Base-by-base conservation (phyloP, 2,888 invertebrate genomes). In the Rhaphigaster nebulosa region DNA sequence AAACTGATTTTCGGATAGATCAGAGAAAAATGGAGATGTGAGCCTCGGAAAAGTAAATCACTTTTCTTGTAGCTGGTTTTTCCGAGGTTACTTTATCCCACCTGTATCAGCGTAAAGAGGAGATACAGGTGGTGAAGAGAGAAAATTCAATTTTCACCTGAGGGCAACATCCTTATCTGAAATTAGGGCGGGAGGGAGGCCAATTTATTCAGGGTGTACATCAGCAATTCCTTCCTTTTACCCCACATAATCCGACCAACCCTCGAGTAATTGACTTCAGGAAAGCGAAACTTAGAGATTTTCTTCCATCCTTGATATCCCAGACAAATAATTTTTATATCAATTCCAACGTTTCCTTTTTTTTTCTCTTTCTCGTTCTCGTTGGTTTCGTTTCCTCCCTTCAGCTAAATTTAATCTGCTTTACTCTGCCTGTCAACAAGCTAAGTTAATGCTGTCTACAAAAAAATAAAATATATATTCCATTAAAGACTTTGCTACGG, bases 131-230 rank as follows among this genome's bases (percentile, higher is more conserved):
- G 84, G 84, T 84, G 88, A 88, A 29, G 54, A 60, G 88, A 23
- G 88, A 34, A 88, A 88, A 88, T 56, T 88, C 60, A 54, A 88
- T 56, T 88, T 88, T 88, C 88, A 88, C 70, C 56, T 56, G 26
- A 45, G 45, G 89, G 80, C 26, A 80, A 84, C 90, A 84, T 18
- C 90, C 90, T 90, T 90, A 90, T 90, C 90, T 90, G 80, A 90
- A 90, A 90, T 90, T 84, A 90, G 88, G n/a, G 10, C 45, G 76
- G 76, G 89, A 34, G 20, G 56, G 80, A 84, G 90, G 60, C 90
- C 84, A 90, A 90, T 90, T 90, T 90, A 90, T 90, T 90, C 90
- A 65, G 38, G 87, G 41, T n/a, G 90, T 87, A 90, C 90, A 87
- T 90, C 90, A 90, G 90, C 90, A 87, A 90, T 90, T 90, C 90